Conservation (phyloP, 2,113 vertebrate species). For the Nestor notabilis region DNA sequence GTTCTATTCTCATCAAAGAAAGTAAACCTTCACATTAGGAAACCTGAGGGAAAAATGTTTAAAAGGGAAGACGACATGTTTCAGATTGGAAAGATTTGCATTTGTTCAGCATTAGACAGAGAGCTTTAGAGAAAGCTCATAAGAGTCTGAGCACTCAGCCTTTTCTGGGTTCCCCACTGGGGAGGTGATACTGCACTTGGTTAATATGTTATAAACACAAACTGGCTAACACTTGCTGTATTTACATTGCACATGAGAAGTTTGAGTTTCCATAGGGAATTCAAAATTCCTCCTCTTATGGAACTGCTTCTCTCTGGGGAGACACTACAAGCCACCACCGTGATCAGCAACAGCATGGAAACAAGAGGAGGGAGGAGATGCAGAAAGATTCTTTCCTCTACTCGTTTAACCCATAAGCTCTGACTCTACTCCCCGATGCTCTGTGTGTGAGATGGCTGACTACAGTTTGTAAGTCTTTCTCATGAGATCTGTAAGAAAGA, state of each 20-base stretch:
- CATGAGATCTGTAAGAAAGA: not conserved
- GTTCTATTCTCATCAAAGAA: conserved; percentile 9
- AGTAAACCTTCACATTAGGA: conserved; percentile 5
- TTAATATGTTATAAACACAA: conserved; percentile 40
- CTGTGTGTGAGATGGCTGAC: not conserved
- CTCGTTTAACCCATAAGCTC: not conserved
- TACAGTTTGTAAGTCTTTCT: not conserved
- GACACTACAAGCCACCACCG: not conserved
- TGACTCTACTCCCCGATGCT: accelerated
- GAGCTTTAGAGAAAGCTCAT: not conserved
- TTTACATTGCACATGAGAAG: conserved; percentile 27
- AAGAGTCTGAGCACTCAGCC: not conserved
- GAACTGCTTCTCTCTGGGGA: not conserved
- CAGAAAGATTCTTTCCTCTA: not conserved
- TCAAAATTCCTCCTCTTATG: not conserved
- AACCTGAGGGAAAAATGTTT: not conserved
- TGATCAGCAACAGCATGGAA: not conserved
- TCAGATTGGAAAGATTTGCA: not conserved
- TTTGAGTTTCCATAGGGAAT: conserved; percentile 32
- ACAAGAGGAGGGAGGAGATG: not conserved
- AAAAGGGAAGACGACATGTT: not conserved
- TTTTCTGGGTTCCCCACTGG: not conserved
- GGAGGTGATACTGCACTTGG: not conserved
- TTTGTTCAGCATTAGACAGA: not conserved
- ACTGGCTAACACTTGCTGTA: not conserved